Evolutionary conservation across 2,797 vertebrate genomes (phyloP).

Genomic region (Sciurus carolinensis): DNA sequence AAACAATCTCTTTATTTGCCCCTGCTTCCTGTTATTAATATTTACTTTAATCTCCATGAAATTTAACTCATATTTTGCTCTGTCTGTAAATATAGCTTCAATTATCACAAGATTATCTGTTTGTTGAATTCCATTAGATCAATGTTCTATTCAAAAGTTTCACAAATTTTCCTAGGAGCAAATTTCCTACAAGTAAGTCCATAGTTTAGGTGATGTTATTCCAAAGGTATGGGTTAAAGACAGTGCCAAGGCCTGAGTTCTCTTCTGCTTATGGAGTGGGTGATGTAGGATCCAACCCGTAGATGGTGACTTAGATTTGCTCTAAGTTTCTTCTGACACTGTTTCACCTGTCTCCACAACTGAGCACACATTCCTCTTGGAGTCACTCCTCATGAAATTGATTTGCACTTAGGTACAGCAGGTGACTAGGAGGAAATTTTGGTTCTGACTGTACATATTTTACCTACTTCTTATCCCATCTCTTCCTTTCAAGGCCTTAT

Average conservation of each 20-base stretch:
- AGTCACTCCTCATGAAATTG: not conserved
- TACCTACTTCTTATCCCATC: not conserved
- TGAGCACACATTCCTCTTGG: not conserved
- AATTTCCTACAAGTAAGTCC: not conserved
- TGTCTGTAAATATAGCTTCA: not conserved
- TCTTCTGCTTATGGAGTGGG: not conserved
- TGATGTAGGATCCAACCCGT: not conserved
- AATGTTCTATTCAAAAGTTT: not conserved
- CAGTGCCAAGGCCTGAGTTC: no score
- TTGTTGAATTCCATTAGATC: not conserved
- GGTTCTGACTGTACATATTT: not conserved
- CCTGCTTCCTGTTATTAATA: not conserved
- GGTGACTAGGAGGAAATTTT: not conserved
- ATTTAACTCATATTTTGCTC: not conserved
- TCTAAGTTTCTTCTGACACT: not conserved
- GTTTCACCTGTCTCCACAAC: not conserved
- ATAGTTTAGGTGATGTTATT: not conserved
- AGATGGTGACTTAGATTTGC: not conserved
- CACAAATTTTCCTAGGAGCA: not conserved
- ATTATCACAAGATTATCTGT: not conserved
- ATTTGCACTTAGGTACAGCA: not conserved
- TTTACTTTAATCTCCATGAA: not conserved
- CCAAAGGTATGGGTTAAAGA: not conserved
- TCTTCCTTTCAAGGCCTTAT: not conserved
- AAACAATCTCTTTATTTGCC: not conserved